Evolutionary conservation across 2,888 invertebrate genomes (phyloP).

Genomic region (Capitulum mitella): DNA sequence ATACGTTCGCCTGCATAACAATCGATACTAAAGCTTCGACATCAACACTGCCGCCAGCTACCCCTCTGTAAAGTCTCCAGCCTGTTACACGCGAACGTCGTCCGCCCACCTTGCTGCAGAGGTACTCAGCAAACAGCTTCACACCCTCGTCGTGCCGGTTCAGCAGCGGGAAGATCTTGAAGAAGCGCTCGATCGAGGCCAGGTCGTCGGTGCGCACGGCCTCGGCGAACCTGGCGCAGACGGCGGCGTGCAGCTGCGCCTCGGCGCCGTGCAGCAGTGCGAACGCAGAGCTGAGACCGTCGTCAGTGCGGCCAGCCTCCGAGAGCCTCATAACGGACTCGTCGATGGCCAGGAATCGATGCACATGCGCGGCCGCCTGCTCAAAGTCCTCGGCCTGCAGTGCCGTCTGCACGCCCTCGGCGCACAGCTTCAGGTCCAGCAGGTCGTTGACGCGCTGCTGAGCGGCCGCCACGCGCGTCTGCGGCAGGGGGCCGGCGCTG

Average conservation of each 20-base stretch:
- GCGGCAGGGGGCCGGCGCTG: slow-evolving; percentile 39
- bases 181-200: slow-evolving; percentile 84
- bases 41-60: no score
- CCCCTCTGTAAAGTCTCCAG: no score
- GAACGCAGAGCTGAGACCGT: slow-evolving; percentile 63
- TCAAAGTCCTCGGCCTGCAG: slow-evolving; percentile 93
- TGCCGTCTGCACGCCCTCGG: slow-evolving; percentile 93
- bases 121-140: slow-evolving; percentile 73
- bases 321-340: slow-evolving; percentile 56
- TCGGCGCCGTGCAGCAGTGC: slow-evolving; percentile 67
- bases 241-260: slow-evolving; percentile 59
- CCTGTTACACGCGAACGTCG: no score
- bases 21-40: no score
- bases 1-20: no score
- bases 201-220: slow-evolving; percentile 81
- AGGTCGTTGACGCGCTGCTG: slow-evolving; percentile 90
- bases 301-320: slow-evolving; percentile 37
- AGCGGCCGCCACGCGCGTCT: slow-evolving; percentile 87
- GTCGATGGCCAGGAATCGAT: slow-evolving; percentile 88
- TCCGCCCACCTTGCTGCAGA: slow-evolving; percentile 66
- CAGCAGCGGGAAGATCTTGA: slow-evolving; percentile 92
- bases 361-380: slow-evolving; percentile 90
- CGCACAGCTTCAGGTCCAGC: slow-evolving; percentile 86
- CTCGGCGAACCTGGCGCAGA: slow-evolving; percentile 78
- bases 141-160: slow-evolving; percentile 87